Evolutionary conservation across 2,113 vertebrate genomes (phyloP), one percentile per base, ranked within the genome.

Genomic region (Phylloscopus trochilus): DNA sequence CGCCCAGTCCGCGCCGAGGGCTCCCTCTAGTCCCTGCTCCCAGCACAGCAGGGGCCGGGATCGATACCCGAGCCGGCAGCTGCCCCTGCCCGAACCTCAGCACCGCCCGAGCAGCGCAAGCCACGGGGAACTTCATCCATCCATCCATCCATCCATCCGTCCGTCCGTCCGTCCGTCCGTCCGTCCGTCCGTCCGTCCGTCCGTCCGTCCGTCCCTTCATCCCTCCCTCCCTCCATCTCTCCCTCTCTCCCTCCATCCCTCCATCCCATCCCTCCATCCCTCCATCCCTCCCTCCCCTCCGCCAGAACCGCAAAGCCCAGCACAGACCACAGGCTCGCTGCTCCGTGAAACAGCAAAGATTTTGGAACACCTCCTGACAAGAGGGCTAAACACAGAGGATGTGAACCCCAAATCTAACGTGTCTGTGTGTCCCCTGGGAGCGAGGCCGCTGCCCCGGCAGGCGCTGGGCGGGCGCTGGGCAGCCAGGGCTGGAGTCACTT

Each of bases 11-110:
- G 96, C 91, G 86, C 74, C 80, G 72, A 96, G 95, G 96, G 96
- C 98, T 97, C 98, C 98, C 98, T 97, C 98, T 98, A 97, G 97
- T 97, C 94, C 78, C 58, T 68, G 89, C 66, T 93, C 24, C 27
- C 63, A 87, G 49, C 95, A 98, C 86, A 69, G 96, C 98, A 80
- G 62, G 75, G 33, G 68, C 21, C 2, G 27, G 58, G 47, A 79
- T 91, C 83, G 9, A 88, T 92, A 35, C 5, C 17, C 33, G 11
- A 27, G 79, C 60, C 78, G 15, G 27, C 60, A 14, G 35, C 83
- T 77, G 83, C 87, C 76, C 51, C 1, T 21, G 66, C 41, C 75
- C 68, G 21, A 83, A 20, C 43, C 87, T 46, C 70, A 39, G 62
- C 68, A 28, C 19, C 52, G 30, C 37, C n/a, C 17, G 11, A 7